A percentile compares a stretch with the other conserved stretches of the same genome.
Conservation (phyloP, 2,113 vertebrate species). For the Promerops cafer region DNA sequence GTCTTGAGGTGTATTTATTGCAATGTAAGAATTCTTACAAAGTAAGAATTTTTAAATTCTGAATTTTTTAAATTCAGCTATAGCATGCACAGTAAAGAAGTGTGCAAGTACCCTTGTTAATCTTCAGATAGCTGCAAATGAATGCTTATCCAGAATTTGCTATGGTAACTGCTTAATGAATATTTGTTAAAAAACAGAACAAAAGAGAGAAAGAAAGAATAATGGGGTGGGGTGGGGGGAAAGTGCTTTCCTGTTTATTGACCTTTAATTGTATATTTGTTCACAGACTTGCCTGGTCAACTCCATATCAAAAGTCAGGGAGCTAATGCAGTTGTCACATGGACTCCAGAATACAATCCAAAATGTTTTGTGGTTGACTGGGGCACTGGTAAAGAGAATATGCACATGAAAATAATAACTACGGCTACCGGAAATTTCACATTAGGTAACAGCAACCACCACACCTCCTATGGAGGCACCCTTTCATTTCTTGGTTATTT, state of each 20-base stretch:
- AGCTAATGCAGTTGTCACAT: neutral
- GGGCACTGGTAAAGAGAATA: slow-evolving; percentile 39
- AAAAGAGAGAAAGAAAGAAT: neutral
- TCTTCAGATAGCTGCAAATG: neutral
- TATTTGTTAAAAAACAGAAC: neutral
- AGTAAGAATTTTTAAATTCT: neutral
- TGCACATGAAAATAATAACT: slow-evolving; percentile 30
- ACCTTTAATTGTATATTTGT: neutral
- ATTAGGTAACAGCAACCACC: neutral
- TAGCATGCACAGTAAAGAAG: neutral
- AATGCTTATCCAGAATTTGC: neutral
- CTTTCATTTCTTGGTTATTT: neutral
- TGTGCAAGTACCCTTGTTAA: neutral
- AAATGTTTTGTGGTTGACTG: slow-evolving; percentile 61
- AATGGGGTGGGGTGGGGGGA: neutral
- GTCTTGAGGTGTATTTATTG: neutral
- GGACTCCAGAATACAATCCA: slow-evolving; percentile 40
- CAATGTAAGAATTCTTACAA: neutral
- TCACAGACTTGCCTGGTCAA: slow-evolving; percentile 47
- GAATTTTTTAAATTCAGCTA: neutral
- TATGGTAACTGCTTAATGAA: neutral
- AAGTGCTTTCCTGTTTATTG: neutral
- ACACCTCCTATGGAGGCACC: neutral
- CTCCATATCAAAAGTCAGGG: slow-evolving; percentile 3
- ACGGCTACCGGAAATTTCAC: neutral